These are phyloP conservation scores for Neuroterus valhalla DNA, from an alignment of 1,140 invertebrate genomes.

Conservation along the genomic window DNA sequence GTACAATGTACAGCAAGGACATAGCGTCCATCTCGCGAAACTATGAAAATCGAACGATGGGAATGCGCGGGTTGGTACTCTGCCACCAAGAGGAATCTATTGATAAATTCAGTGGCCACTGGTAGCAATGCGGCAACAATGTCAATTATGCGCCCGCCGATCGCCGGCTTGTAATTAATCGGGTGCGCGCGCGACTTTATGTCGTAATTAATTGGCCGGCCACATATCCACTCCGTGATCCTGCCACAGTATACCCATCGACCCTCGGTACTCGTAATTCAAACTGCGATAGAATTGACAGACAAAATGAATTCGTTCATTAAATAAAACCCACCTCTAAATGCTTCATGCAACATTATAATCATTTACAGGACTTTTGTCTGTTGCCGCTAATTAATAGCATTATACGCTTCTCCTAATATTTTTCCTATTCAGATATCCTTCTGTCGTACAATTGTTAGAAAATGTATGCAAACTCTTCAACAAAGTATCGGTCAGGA, in stretches of 20 bases:
- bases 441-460: neutral
- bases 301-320: conserved; percentile 21
- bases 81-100: conserved; percentile 57
- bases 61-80: conserved; percentile 44
- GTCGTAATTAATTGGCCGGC: conserved; percentile 65
- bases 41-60: conserved; percentile 48
- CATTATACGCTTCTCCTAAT: neutral
- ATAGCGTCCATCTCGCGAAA: conserved; percentile 51
- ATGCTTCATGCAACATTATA: neutral
- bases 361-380: neutral
- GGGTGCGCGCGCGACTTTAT: conserved; percentile 63
- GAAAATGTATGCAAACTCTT: too few species aligned
- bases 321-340: neutral
- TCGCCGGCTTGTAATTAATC: conserved; percentile 64
- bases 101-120: conserved; percentile 69
- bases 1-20: conserved; percentile 14
- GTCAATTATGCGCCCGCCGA: conserved; percentile 68
- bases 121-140: conserved; percentile 72
- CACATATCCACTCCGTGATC: conserved; percentile 40
- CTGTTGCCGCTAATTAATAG: neutral
- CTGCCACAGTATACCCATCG: conserved; percentile 7
- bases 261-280: conserved; percentile 11
- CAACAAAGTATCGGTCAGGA: too few species aligned
- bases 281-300: neutral
- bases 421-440: neutral